Base-by-base conservation (phyloP, 2,888 invertebrate genomes). In the Lithodes maja region DNA sequence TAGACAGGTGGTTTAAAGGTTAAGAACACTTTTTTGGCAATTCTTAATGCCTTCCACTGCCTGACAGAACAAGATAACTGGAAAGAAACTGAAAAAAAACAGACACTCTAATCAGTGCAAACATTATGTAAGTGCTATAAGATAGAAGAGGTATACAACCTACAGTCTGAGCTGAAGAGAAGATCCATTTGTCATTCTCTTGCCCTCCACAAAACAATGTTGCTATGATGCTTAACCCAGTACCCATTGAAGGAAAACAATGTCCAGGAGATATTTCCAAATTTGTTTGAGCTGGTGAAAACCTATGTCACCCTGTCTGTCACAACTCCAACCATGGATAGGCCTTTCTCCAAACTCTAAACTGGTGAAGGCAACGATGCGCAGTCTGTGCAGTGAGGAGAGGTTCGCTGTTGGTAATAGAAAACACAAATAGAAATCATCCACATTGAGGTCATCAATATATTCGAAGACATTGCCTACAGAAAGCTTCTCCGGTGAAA, bases 331-430 rank as follows among this genome's bases (percentile, higher is more conserved):
- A 74, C 74, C n/a, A n/a, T 17, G 74, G 74, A 74, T 5, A 15
- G 3, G 33, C n/a, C 74, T 33, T 74, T 71, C 71, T 83, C 83
- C 61, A 82, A 50, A 17, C 69, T 69, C 61, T 33, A 77, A 49
- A 53, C 77, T 55, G 75, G 80, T 82, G 17, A 83, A 75, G 50
- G 80, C 53, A 90, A 50, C 50, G 71, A 54, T 49, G 52, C 83
- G 17, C 74, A 54, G 15, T 49, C 79, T 54, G 15, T 54, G 79
- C 79, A 53, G 49, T 15, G 52, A 54, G 12, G 49, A 49, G 15
- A 79, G 53, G 54, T 49, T 53, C n/a, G n/a, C 79, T 79, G 79
- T 12, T 54, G 54, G 79, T 12, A 61, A 55, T 2, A n/a, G 49
- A 81, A 69, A 52, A 78, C 54, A 75, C 2, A 7, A 86, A 49